These are phyloP conservation scores for Scaptomyza polygonia DNA, from an alignment of 2,888 invertebrate genomes.

Conservation along the genomic window DNA sequence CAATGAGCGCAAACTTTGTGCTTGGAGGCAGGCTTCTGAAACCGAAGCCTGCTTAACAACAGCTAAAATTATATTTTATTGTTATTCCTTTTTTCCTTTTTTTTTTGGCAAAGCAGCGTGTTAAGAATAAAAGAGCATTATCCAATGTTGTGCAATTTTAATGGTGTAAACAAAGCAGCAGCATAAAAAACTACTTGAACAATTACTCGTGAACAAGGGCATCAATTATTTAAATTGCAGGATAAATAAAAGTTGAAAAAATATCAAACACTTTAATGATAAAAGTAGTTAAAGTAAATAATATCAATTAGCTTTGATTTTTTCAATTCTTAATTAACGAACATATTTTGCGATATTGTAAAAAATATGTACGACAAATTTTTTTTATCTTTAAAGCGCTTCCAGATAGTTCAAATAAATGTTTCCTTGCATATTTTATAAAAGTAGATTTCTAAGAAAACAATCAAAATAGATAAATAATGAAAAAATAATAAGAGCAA, in stretches of 20 bases:
- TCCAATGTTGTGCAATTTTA: slow-evolving; percentile 45
- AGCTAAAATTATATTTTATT: not conserved
- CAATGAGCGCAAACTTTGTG: slow-evolving; percentile 21
- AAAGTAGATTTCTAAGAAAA: no score
- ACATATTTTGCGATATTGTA: no score
- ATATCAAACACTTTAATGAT: no score
- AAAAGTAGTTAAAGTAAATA: no score
- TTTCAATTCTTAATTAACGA: no score
- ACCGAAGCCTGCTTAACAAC: slow-evolving; percentile 18
- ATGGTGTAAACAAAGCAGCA: slow-evolving; percentile 8
- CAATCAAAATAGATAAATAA: no score
- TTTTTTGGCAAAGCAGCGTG: slow-evolving; percentile 1
- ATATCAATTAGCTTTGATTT: no score
- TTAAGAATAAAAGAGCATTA: slow-evolving; percentile 36
- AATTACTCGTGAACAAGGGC: slow-evolving; percentile 5
- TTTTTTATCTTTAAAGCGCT: no score
- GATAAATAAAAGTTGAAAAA: not conserved
- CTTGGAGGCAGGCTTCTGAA: not conserved
- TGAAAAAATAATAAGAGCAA: no score
- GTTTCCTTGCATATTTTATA: no score
- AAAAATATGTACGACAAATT: no score
- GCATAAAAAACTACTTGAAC: slow-evolving; percentile 7
- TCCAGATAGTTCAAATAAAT: no score
- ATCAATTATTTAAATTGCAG: not conserved
- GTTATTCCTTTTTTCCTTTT: not conserved